A percentile compares a stretch with the other conserved stretches of the same genome.
phyloP scores from a whole-genome alignment of 2,113 vertebrate genomes.

The Rhynchomys soricoides region DNA sequence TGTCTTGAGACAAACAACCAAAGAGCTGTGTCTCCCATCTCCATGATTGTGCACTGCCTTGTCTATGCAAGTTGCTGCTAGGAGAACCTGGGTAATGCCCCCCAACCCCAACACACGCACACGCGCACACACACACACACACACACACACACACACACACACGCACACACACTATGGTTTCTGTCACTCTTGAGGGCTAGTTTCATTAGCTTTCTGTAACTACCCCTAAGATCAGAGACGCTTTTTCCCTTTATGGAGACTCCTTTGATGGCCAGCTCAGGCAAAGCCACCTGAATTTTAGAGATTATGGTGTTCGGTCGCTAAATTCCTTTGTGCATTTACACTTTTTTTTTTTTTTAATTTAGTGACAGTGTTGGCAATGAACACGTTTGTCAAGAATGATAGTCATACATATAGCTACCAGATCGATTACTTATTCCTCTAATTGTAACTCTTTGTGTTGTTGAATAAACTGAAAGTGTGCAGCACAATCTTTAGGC shows the following conservation, averaged over 20 bases:
- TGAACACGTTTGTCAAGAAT: conserved; percentile 46
- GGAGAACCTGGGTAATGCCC: conserved; percentile 67
- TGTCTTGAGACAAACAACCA: conserved; percentile 13
- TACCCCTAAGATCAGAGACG: conserved; percentile 59
- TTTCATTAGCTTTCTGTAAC: conserved; percentile 54
- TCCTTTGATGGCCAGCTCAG: conserved; percentile 20
- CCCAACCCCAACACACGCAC: not conserved
- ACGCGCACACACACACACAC: no score
- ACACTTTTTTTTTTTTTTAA: not conserved
- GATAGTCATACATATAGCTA: not conserved
- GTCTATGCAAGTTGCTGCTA: conserved; percentile 63
- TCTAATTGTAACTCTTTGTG: not conserved
- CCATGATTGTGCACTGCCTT: not conserved
- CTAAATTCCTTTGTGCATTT: not conserved
- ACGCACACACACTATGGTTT: conserved; percentile 5
- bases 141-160: no score
- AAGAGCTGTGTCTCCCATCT: not conserved
- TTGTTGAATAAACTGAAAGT: not conserved
- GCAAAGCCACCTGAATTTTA: conserved; percentile 61
- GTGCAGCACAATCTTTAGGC: conserved; percentile 41
- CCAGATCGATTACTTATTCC: not conserved
- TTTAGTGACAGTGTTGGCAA: conserved; percentile 32
- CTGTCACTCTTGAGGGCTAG: not conserved
- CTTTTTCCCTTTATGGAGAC: not conserved
- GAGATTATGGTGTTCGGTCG: conserved; percentile 48